Evolutionary conservation across 2,888 invertebrate species (phyloP).

Genomic region (Timema cristinae): DNA sequence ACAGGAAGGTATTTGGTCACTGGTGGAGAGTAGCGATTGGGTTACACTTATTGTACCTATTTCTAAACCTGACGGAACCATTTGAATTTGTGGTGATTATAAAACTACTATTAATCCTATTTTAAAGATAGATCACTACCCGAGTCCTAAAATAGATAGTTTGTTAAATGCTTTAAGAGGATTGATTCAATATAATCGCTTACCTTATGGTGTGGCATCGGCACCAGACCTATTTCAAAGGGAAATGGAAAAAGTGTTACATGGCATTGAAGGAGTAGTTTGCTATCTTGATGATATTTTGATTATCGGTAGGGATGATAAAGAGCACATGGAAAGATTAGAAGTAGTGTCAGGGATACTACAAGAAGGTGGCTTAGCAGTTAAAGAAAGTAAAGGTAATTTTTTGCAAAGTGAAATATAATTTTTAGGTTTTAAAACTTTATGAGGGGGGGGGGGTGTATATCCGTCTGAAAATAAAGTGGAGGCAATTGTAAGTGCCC

Average conservation of each 20-base stretch:
- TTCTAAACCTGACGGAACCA: neutral
- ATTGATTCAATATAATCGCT: neutral
- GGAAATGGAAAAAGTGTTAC: neutral
- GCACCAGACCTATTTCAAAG: neutral
- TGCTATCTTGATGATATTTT: constrained; percentile 8
- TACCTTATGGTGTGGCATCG: neutral
- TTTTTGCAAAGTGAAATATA: neutral
- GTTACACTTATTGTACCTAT: neutral
- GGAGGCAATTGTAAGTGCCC: neutral
- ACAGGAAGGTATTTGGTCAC: neutral
- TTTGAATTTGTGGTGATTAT: neutral
- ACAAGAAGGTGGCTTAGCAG: neutral
- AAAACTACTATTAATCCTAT: neutral
- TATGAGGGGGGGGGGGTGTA: no score
- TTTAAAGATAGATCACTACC: neutral
- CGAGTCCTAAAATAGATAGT: neutral
- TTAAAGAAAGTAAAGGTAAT: neutral
- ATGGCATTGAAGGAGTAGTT: neutral
- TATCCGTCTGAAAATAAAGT: neutral
- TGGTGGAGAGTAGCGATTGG: neutral
- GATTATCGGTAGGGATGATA: neutral
- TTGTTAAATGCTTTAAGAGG: neutral
- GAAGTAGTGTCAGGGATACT: neutral
- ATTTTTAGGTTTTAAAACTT: neutral
- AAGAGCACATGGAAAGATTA: neutral